Evolutionary conservation across 2,888 invertebrate species (phyloP).

Genomic region (Dasysyrphus tricinctus): DNA sequence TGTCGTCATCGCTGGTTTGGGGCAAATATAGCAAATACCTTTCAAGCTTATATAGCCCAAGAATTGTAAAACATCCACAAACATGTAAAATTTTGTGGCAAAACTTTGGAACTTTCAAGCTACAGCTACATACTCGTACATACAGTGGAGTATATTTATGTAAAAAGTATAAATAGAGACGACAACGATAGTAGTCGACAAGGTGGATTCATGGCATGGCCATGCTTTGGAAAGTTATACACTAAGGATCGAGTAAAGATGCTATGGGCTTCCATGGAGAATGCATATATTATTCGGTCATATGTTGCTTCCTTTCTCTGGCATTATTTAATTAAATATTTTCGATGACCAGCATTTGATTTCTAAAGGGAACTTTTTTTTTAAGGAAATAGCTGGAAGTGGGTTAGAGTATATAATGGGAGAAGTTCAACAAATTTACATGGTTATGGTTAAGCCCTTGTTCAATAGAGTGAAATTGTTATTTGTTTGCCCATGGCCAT

Average conservation of each 20-base stretch:
- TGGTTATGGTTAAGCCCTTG: neutral
- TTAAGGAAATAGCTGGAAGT: neutral
- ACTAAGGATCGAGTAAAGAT: neutral
- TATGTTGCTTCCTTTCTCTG: slow-evolving; percentile 14
- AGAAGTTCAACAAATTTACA: neutral
- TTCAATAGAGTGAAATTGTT: neutral
- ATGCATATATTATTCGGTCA: slow-evolving; percentile 7
- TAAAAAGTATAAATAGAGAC: neutral
- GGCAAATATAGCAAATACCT: slow-evolving; percentile 44
- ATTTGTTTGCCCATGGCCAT: slow-evolving; percentile 25
- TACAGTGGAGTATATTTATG: too few species aligned
- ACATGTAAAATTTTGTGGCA: slow-evolving; percentile 71
- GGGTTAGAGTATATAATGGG: neutral
- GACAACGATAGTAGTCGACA: slow-evolving; percentile 18
- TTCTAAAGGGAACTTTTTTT: slow-evolving; percentile 6
- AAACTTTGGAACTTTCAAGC: slow-evolving; percentile 41
- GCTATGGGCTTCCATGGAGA: neutral
- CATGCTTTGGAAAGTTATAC: slow-evolving; percentile 28
- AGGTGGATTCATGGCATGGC: slow-evolving; percentile 47
- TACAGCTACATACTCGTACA: too few species aligned
- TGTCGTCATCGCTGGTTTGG: neutral
- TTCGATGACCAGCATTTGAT: slow-evolving; percentile 64
- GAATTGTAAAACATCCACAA: slow-evolving; percentile 72
- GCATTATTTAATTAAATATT: slow-evolving; percentile 71
- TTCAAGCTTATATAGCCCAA: slow-evolving; percentile 20